Evolutionary conservation across 2,888 invertebrate species (phyloP), one percentile per base, ranked within the genome.

Genomic region (Leucoptera coffeella): DNA sequence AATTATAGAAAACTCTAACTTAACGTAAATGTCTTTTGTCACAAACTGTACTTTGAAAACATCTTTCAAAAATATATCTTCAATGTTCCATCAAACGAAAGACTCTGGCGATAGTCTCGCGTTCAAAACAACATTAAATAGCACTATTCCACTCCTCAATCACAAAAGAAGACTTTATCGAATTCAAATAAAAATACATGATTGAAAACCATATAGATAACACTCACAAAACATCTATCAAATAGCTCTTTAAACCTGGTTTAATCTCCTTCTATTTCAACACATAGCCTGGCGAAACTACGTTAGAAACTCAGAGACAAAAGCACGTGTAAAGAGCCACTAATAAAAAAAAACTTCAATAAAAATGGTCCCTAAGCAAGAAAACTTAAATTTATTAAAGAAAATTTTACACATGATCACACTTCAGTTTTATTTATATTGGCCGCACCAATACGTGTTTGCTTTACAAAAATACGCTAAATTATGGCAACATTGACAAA

Each of bases 401-500:
- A n/a, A n/a, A n/a, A n/a, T n/a, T n/a, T n/a, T n/a, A n/a, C n/a
- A n/a, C n/a, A n/a, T n/a, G n/a, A n/a, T n/a, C n/a, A n/a, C n/a
- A n/a, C n/a, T n/a, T n/a, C n/a, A n/a, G n/a, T n/a, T 17, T 17
- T 9, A 6, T 17, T 17, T 17, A 17, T 7, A 17, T 17, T 9
- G 17, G 17, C n/a, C n/a, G n/a, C 12, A 15, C 21, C 49, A 49
- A 58, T 64, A 67, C 65, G 64, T 62, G 62, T 64, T 54, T 57
- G 58, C 44, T 47, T 50, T 50, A 50, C 45, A 56, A 52, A 61
- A 55, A 62, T 62, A 65, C 62, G 56, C 64, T 67, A 67, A 67
- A 55, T 67, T 69, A 69, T 69, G 69, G 69, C 69, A 69, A 69
- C 69, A 50, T 65, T 59, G 65, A 65, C 55, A 67, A n/a, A 67